Percentiles rank a stretch among this genome's conserved stretches.
phyloP scores from a whole-genome alignment of 1,140 invertebrate genomes.

The Grapholita molesta region DNA sequence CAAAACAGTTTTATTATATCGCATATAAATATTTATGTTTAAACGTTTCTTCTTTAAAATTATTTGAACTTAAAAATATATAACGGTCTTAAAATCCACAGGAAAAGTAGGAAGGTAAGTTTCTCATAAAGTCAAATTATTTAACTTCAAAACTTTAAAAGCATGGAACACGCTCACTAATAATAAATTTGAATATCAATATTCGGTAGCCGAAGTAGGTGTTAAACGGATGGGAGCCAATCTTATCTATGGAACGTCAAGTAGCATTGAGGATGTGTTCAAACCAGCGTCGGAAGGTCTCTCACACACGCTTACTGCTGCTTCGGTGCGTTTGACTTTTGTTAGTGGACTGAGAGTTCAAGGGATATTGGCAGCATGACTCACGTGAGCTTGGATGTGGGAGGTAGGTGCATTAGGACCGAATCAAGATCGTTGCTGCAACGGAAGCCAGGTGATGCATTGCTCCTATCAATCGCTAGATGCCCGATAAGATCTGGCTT shows the following conservation, averaged over 20 bases:
- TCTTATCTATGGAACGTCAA: slow-evolving; percentile 49
- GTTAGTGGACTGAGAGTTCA: slow-evolving; percentile 30
- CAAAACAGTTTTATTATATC: too few species aligned
- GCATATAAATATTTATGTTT: not conserved
- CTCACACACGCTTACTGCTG: slow-evolving; percentile 20
- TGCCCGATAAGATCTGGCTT: slow-evolving; percentile 63
- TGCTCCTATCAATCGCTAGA: slow-evolving; percentile 58
- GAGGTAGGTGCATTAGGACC: slow-evolving; percentile 61
- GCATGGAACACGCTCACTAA: slow-evolving; percentile 22
- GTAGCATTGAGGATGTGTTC: slow-evolving; percentile 31
- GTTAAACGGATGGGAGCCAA: slow-evolving; percentile 45
- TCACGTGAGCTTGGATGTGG: slow-evolving; percentile 46
- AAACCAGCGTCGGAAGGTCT: slow-evolving; percentile 28
- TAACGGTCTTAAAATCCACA: too few species aligned
- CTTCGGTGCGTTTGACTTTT: slow-evolving; percentile 19
- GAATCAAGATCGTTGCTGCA: slow-evolving; percentile 68
- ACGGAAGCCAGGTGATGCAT: slow-evolving; percentile 72
- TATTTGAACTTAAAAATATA: too few species aligned
- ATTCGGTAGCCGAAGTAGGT: slow-evolving; percentile 55
- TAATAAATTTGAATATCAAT: slow-evolving; percentile 33
- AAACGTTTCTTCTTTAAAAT: too few species aligned
- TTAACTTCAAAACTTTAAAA: slow-evolving; percentile 8
- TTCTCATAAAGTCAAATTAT: not conserved
- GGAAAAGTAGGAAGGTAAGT: too few species aligned
- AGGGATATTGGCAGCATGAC: slow-evolving; percentile 37